Base-by-base conservation (phyloP, 2,797 vertebrate genomes). In the Phrynocephalus vlangalii region DNA sequence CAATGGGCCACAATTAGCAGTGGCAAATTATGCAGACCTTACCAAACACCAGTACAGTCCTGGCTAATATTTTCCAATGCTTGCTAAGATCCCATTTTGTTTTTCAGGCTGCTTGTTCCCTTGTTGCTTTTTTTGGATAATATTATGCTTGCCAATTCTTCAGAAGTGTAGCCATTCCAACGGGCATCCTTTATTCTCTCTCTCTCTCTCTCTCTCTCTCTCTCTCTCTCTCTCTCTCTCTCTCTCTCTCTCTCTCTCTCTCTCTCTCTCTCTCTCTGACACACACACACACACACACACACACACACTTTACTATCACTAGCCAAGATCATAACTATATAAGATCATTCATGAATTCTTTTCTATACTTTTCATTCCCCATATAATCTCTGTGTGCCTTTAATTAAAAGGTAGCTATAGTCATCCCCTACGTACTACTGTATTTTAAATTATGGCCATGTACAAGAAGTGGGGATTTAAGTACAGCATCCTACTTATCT, bases 401-500 rank as follows among this genome's bases (percentile, higher is more conserved):
- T 79, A 44, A 22, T 79, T 87, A 94, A 91, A 87, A 30, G n/a
- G 85, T 72, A 11, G 28, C 16, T 0, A 0, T 68, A 72, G 70
- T 86, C 89, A 28, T 71, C 38, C 18, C 1, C n/a, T 24, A 76
- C 70, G 56, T 82, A 44, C 63, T 56, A 44, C 38, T 44, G 38
- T 44, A 56, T 88, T 88, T 72, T 66, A 26, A 88, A 66, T n/a
- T 30, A 72, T 73, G 13, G 22, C 89, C 89, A 38, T n/a, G 82
- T 26, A 91, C 60, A 38, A 82, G 85, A 85, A 84, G 72, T 70
- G 85, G 0, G 87, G 44, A 86, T 87, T 88, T 84, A 82, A 83
- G n/a, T 71, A 3, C 72, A 91, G 84, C 0, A 84, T 86, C 84
- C 89, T 82, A 16, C 16, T 30, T 93, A 92, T 70, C 77, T 87